phyloP scores from a whole-genome alignment of 2,888 invertebrate genomes.

The Lasius fuliginosus region DNA sequence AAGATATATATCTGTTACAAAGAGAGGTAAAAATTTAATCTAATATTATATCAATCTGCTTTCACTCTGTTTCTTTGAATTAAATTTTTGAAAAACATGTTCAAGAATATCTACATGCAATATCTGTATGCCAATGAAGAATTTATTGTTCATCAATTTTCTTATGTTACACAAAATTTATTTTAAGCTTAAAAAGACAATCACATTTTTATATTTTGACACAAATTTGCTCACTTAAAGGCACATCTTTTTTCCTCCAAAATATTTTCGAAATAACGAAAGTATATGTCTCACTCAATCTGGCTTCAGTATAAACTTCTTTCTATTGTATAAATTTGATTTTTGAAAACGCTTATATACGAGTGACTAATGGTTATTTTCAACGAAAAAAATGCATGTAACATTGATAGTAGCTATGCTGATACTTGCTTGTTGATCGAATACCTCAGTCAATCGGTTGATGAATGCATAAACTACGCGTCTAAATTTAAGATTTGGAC shows the following conservation, averaged over 20 bases:
- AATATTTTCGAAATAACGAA: constrained; percentile 7
- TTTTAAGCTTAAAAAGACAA: neutral
- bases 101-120: neutral
- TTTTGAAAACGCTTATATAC: neutral
- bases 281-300: neutral
- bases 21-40: neutral
- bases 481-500: constrained; percentile 52
- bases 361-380: constrained; percentile 34
- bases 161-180: constrained; percentile 1
- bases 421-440: neutral
- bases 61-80: neutral
- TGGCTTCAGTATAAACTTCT: neutral
- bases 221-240: neutral
- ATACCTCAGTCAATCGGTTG: constrained; percentile 4
- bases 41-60: neutral
- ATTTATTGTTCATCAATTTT: neutral
- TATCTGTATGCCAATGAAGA: neutral
- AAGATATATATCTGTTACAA: neutral
- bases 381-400: constrained; percentile 17
- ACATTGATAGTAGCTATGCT: constrained; percentile 27
- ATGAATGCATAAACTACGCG: constrained; percentile 13
- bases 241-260: neutral
- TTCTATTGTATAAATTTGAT: neutral
- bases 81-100: neutral
- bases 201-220: neutral